Conservation (phyloP, 2,888 invertebrate genomes). For the Rhodophaea formosa region DNA sequence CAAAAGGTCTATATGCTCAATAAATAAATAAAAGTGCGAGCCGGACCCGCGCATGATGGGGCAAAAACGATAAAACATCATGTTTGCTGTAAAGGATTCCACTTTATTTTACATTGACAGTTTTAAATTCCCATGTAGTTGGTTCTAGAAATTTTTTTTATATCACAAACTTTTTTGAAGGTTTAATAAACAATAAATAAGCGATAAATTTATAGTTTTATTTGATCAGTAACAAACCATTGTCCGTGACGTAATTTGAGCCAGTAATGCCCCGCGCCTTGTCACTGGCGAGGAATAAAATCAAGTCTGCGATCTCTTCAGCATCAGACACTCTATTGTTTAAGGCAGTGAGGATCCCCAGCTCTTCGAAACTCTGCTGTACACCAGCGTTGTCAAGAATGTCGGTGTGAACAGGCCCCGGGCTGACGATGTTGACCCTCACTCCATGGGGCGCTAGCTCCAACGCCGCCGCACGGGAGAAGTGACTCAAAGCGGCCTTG, state of each 20-base stretch:
- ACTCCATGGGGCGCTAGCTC: constrained; percentile 87
- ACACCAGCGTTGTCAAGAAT: constrained; percentile 43
- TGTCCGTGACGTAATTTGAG: constrained; percentile 31
- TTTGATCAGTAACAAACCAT: constrained; percentile 23
- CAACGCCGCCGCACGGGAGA: constrained; percentile 55
- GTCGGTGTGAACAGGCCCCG: constrained; percentile 67
- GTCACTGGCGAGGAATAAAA: constrained; percentile 28
- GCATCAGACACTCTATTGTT: constrained; percentile 35
- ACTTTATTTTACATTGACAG: too few relatives aligned
- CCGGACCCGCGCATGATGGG: too few relatives aligned
- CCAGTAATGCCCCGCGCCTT: constrained; percentile 29
- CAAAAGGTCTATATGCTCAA: too few relatives aligned
- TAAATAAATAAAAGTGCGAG: too few relatives aligned
- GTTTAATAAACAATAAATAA: too few relatives aligned
- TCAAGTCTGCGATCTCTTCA: constrained; percentile 32
- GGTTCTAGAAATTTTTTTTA: too few relatives aligned
- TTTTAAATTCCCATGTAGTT: too few relatives aligned
- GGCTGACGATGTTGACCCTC: constrained; percentile 77
- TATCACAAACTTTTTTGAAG: too few relatives aligned
- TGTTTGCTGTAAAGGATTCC: too few relatives aligned
- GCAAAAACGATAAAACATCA: too few relatives aligned
- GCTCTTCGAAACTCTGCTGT: not conserved
- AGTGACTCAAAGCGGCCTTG: constrained; percentile 44
- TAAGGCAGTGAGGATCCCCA: constrained; percentile 30
- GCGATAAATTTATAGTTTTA: too few relatives aligned